Percentiles rank a stretch among this genome's conserved stretches.
Conservation (phyloP, 2,797 vertebrate species). For the Chromobotia macracanthus region DNA sequence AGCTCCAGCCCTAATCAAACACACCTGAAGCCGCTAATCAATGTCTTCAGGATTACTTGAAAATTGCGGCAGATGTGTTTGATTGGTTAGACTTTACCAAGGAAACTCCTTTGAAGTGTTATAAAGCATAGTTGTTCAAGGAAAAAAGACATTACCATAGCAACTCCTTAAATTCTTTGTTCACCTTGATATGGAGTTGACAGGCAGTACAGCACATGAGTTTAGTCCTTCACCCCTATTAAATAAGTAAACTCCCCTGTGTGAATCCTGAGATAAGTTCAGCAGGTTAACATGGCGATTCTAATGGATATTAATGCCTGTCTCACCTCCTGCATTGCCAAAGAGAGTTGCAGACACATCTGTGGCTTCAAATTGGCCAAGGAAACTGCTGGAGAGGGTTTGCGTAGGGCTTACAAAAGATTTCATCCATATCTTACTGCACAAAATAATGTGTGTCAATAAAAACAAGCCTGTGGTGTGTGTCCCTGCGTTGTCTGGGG, state of each 20-base stretch:
- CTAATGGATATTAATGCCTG: slow-evolving; percentile 61
- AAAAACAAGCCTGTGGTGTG: slow-evolving; percentile 16
- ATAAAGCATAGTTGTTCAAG: neutral
- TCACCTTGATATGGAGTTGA: slow-evolving; percentile 38
- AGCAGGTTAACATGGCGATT: slow-evolving; percentile 47
- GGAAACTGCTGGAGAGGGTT: slow-evolving; percentile 19
- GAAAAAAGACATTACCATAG: slow-evolving; percentile 6
- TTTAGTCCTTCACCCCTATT: slow-evolving; percentile 46
- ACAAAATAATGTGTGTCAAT: slow-evolving; percentile 43
- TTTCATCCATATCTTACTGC: slow-evolving; percentile 31
- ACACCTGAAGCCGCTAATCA: no score
- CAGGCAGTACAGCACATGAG: slow-evolving; percentile 33
- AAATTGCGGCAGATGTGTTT: no score
- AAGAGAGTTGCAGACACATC: slow-evolving; percentile 49
- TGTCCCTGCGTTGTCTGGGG: slow-evolving; percentile 23
- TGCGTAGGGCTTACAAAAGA: slow-evolving; percentile 37
- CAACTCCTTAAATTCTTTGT: slow-evolving; percentile 28
- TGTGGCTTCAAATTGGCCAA: slow-evolving; percentile 46
- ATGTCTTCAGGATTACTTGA: no score
- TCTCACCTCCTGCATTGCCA: slow-evolving; percentile 51
- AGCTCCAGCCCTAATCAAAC: no score
- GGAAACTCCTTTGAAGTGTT: neutral
- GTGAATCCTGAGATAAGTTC: slow-evolving; percentile 49
- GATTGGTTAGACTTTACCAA: no score
- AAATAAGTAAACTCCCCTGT: slow-evolving; percentile 34